phyloP scores from a whole-genome alignment of 1,140 invertebrate genomes.

The Vollenhovia emeryi region DNA sequence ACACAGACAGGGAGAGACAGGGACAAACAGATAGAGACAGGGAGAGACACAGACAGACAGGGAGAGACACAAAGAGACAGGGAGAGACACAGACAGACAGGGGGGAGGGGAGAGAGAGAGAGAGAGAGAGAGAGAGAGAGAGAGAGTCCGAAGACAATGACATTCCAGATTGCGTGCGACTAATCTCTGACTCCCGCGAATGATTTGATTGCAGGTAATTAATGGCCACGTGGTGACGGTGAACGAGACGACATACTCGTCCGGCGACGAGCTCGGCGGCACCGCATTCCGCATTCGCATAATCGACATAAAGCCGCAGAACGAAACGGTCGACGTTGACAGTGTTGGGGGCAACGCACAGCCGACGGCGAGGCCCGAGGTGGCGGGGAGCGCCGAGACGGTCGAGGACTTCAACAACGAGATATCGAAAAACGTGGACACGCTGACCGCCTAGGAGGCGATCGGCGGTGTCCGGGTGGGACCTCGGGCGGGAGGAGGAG shows the following conservation, averaged over 20 bases:
- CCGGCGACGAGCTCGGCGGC: constrained; percentile 81
- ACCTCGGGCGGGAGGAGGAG: not conserved
- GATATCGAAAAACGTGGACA: constrained; percentile 79
- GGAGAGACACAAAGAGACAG: too few species aligned
- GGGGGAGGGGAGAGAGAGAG: too few species aligned
- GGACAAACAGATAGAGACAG: too few species aligned
- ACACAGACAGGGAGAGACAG: too few species aligned
- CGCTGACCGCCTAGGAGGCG: constrained; percentile 75
- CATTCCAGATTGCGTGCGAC: not conserved
- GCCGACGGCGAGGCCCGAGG: constrained; percentile 45
- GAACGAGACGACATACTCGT: constrained; percentile 86
- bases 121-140: too few species aligned
- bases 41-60: too few species aligned
- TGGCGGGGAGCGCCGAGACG: constrained; percentile 78
- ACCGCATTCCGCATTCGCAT: constrained; percentile 84
- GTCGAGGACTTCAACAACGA: constrained; percentile 81
- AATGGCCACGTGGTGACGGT: constrained; percentile 86
- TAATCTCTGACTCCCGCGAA: constrained; percentile 1
- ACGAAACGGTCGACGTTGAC: constrained; percentile 72
- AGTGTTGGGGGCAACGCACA: constrained; percentile 60
- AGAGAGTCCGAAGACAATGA: too few species aligned
- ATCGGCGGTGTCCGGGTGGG: not conserved
- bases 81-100: too few species aligned
- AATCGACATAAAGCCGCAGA: constrained; percentile 85
- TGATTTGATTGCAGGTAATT: constrained; percentile 82